A percentile compares a stretch with the other conserved stretches of the same genome.
These are phyloP conservation scores for Xylophagus ater DNA, from an alignment of 2,888 invertebrate genomes.

Conservation along the genomic window DNA sequence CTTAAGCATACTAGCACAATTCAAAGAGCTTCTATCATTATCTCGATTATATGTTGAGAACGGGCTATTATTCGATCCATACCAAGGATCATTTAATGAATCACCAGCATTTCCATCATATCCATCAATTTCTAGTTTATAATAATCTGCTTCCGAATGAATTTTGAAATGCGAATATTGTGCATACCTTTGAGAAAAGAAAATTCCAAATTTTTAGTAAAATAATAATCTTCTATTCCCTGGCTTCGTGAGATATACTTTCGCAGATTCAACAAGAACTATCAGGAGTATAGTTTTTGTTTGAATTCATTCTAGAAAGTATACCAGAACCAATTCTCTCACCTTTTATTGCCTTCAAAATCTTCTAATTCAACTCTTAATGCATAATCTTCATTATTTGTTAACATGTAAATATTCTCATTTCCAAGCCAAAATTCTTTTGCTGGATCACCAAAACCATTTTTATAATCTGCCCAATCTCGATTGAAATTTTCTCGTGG, in stretches of 20 bases:
- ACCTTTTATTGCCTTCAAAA: conserved; percentile 87
- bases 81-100: conserved; percentile 87
- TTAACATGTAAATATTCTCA: conserved; percentile 87
- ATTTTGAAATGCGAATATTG: conserved; percentile 89
- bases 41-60: conserved; percentile 89
- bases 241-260: neutral
- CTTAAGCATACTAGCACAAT: conserved; percentile 87
- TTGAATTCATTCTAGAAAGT: too few relatives aligned
- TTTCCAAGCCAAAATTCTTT: conserved; percentile 90
- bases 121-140: conserved; percentile 83
- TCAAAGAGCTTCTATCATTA: conserved; percentile 80
- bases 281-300: too few relatives aligned
- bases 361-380: conserved; percentile 80
- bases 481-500: conserved; percentile 83
- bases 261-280: too few relatives aligned
- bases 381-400: conserved; percentile 83
- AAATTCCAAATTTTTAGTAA: conserved; percentile 4
- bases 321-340: conserved; percentile 14
- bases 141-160: conserved; percentile 83
- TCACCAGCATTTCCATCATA: conserved; percentile 87
- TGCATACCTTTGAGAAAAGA: conserved; percentile 52
- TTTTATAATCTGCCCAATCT: conserved; percentile 87
- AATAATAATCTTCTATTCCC: neutral
- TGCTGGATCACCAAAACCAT: conserved; percentile 82
- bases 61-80: conserved; percentile 85